Conservation (phyloP, 2,888 invertebrate species). For the Caenorhabditis drosophilae region DNA sequence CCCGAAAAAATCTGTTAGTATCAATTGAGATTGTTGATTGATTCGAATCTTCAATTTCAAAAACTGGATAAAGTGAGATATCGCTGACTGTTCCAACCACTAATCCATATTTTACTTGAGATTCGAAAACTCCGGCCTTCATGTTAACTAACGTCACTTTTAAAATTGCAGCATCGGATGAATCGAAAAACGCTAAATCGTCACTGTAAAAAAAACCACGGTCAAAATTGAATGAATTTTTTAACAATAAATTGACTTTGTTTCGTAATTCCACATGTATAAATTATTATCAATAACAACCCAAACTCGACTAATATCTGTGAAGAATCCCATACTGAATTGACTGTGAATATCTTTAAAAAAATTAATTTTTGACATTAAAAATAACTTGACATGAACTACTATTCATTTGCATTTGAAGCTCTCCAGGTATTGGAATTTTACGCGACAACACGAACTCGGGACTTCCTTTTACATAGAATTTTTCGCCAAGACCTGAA, state of each 20-base stretch:
- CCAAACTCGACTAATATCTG: conserved; percentile 95
- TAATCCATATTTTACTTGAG: conserved; percentile 86
- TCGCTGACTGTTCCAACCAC: conserved; percentile 93
- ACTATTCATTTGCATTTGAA: conserved; percentile 62
- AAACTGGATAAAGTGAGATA: conserved; percentile 84
- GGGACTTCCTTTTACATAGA: conserved; percentile 39
- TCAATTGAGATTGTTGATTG: conserved; percentile 30
- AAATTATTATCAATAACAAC: conserved; percentile 95
- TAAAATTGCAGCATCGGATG: conserved; percentile 89
- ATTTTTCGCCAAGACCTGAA: conserved; percentile 53
- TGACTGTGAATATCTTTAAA: conserved; percentile 87
- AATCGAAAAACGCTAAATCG: conserved; percentile 95
- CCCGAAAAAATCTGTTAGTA: conserved; percentile 78
- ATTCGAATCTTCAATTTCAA: conserved; percentile 54
- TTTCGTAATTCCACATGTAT: conserved; percentile 96
- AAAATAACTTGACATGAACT: conserved; percentile 9
- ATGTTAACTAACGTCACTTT: conserved; percentile 87
- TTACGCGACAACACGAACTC: conserved; percentile 43
- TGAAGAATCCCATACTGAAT: conserved; percentile 95
- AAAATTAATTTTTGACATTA: background rate
- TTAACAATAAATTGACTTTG: conserved; percentile 74
- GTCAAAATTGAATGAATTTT: background rate
- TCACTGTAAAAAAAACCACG: conserved; percentile 75
- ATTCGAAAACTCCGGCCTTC: conserved; percentile 74
- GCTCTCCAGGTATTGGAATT: conserved; percentile 58